These are phyloP conservation scores for Erebia palarica DNA, from an alignment of 2,888 invertebrate genomes.

Conservation along the genomic window DNA sequence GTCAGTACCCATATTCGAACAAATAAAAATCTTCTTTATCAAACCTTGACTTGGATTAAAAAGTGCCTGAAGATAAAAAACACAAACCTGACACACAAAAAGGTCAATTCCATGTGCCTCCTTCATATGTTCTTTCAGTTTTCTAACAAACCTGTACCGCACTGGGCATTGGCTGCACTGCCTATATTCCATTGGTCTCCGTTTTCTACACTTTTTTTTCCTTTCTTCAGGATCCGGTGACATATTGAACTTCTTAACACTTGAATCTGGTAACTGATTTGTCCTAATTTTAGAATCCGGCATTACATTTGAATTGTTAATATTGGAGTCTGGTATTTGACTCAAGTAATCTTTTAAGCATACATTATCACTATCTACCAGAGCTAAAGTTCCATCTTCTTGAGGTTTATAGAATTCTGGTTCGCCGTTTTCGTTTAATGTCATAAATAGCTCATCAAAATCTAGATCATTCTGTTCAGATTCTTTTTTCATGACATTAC, in stretches of 20 bases:
- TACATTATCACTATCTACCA: conserved; percentile 35
- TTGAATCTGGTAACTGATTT: background rate
- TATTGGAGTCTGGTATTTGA: conserved; percentile 17
- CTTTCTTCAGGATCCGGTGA: conserved; percentile 15
- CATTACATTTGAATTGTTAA: background rate
- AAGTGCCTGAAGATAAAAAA: background rate
- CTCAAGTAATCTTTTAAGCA: conserved; percentile 16
- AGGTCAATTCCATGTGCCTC: conserved; percentile 59
- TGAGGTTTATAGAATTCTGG: conserved; percentile 47
- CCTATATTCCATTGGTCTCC: conserved; percentile 61
- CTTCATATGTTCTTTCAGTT: conserved; percentile 68
- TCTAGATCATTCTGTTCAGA: conserved; percentile 16
- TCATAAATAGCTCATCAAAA: conserved; percentile 48
- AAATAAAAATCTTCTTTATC: too few species aligned
- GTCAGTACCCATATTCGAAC: too few species aligned
- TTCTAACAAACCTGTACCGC: conserved; percentile 66
- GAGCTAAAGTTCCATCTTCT: conserved; percentile 44
- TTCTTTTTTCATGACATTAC: conserved; percentile 18
- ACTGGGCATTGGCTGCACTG: conserved; percentile 63
- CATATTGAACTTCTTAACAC: background rate
- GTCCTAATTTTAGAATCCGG: background rate
- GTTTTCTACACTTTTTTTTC: conserved; percentile 52
- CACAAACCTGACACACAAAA: conserved; percentile 64
- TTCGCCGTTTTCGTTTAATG: conserved; percentile 53
- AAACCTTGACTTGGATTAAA: too few species aligned